Base-by-base conservation (phyloP, 1,140 invertebrate species). In the Sinonovacula constricta region DNA sequence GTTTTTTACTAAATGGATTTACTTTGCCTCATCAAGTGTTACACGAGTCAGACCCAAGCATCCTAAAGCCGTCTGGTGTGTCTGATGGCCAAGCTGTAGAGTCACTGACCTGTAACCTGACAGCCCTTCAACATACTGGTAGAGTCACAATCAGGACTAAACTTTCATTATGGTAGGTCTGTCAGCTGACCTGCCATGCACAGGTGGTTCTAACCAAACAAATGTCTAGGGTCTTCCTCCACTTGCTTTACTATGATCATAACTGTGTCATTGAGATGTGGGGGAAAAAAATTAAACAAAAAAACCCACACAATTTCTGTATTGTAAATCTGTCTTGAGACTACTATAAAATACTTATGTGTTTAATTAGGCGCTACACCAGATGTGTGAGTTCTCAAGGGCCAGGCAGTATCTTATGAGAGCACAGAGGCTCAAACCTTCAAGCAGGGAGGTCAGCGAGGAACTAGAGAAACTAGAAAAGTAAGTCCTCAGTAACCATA, bases 401-500 rank as follows among this genome's bases (percentile, higher is more conserved):
- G 74, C 74, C 4, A 57, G 26, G n/a, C 28, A 67, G 14, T 68
- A 22, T 4, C 28, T 68, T 0, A 68, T 59, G 33, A 45, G 33
- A 53, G 74, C 74, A 2, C 53, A 77, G 24, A 77, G 39, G 34
- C 2, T 36, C 18, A 77, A 77, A 60, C 74, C 74, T n/a, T 22
- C 24, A 7, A 57, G 59, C n/a, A 53, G 49, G 30, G 74, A 77
- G 12, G 57, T 77, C 28, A 77, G 60, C 49, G 65, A 33, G 26
- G 56, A 60, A 62, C 56, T 77, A 7, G 65, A 68, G 30, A 68
- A 68, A 53, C 0, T 77, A n/a, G 74, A 77, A 39, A 31, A 45
- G 74, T 77, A 36, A 75, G 62, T n/a, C n/a, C n/a, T n/a, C n/a
- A n/a, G n/a, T n/a, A n/a, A n/a, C n/a, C n/a, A n/a, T n/a, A n/a